Evolutionary conservation across 2,888 invertebrate species (phyloP).

Genomic region (Drosophila seclusa): DNA sequence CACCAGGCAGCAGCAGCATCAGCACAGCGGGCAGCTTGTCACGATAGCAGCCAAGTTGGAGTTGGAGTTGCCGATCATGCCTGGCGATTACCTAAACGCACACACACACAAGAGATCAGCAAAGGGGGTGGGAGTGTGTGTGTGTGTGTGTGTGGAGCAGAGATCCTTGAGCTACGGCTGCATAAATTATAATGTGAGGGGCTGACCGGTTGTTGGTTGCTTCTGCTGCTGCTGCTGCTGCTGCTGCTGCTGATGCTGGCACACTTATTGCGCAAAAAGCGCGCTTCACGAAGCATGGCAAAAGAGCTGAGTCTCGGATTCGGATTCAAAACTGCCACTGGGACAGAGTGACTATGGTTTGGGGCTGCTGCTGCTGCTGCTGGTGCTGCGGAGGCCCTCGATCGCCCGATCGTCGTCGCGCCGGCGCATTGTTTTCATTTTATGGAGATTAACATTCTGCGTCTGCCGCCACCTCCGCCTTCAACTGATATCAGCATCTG

Average conservation of each 20-base stretch:
- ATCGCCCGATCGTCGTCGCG: conserved; percentile 63
- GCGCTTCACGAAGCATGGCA: conserved; percentile 78
- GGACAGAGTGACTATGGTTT: conserved; percentile 22
- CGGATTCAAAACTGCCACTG: conserved; percentile 46
- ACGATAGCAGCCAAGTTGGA: conserved; percentile 54
- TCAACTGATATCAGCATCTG: conserved; percentile 71
- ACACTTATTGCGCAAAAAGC: conserved; percentile 80
- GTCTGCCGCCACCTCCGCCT: conserved; percentile 33
- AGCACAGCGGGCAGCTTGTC: conserved; percentile 77
- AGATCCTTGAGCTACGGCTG: conserved; percentile 78
- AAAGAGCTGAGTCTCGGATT: conserved; percentile 51
- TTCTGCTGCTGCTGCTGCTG: conserved; percentile 17
- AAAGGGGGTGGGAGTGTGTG: conserved; percentile 1
- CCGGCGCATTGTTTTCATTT: conserved; percentile 80
- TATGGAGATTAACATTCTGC: conserved; percentile 80
- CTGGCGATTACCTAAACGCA: conserved; percentile 79
- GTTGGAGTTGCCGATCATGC: conserved; percentile 65
- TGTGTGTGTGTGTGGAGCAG: conserved; percentile 10
- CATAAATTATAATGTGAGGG: conserved; percentile 75
- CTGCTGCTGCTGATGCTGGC: conserved; percentile 55
- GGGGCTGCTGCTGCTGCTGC: background rate
- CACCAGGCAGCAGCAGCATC: conserved; percentile 33
- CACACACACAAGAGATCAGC: conserved; percentile 30
- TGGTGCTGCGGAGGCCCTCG: conserved; percentile 42
- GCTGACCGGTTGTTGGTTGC: conserved; percentile 66